Base-by-base conservation (phyloP, 2,797 vertebrate genomes). In the Enteromius thamalakanensis region DNA sequence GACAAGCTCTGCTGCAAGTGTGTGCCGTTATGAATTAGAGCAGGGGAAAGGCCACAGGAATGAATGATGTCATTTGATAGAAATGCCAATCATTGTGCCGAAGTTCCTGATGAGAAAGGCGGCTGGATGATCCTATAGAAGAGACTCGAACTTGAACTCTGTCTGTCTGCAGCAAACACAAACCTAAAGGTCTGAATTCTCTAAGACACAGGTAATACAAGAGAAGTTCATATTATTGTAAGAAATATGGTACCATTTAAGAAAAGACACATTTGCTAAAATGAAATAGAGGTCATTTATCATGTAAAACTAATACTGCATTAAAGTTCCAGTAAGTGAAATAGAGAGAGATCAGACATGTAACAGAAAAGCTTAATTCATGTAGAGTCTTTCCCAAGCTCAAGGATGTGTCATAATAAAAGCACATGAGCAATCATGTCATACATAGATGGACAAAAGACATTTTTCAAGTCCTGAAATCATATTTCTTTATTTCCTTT, bases 11-110 rank as follows among this genome's bases (percentile, higher is more conserved):
- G 32, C n/a, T 70, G 51, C 32, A 42, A 29, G 58, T 75, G 80
- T 64, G 42, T 23, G 29, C 26, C 7, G 19, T 71, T 71, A 60
- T 80, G 79, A 71, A 58, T 65, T 55, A 76, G 14, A 75, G 42
- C 42, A 51, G 4, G 42, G 78, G 23, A 51, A 49, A 47, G 68
- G 29, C 23, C 80, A 81, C 68, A 60, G 37, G 69, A 81, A 74
- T 74, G 55, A 40, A 72, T 64, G 69, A 81, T 12, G 64, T 53
- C 32, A 79, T 40, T 55, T 79, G 40, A 69, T 19, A 79, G 34
- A 34, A 79, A 69, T 26, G 77, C 51, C 15, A 79, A 69, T 79
- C 77, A 69, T 37, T 79, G 64, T 51, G 47, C 26, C 53, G 12
- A 67, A 15, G 6, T 23, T 67, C 29, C 51, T 58, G 45, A 69